phyloP scores from a whole-genome alignment of 2,797 vertebrate genomes.

The Falco novaeseelandiae region DNA sequence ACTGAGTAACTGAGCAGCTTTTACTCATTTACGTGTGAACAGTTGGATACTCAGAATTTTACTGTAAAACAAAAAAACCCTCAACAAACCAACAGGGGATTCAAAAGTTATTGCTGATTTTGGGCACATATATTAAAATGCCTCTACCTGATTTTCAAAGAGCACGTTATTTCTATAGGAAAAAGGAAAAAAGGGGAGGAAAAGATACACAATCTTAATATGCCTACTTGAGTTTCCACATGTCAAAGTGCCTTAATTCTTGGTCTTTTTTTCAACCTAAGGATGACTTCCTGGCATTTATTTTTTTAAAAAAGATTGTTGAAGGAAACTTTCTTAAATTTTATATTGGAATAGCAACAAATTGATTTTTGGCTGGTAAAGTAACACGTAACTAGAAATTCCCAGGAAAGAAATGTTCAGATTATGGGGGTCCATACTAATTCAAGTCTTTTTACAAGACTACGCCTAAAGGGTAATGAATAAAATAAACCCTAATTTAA shows the following conservation, averaged over 20 bases:
- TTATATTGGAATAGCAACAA: neutral
- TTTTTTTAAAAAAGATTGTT: neutral
- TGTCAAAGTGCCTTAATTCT: neutral
- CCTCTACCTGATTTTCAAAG: neutral
- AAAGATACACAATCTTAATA: neutral
- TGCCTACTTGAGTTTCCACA: neutral
- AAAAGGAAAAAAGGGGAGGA: neutral
- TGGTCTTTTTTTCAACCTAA: neutral
- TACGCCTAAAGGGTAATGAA: neutral
- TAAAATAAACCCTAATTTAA: neutral
- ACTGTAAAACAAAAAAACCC: neutral
- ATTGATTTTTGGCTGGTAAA: neutral
- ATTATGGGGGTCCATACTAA: neutral
- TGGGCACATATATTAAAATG: neutral
- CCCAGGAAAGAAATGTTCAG: neutral
- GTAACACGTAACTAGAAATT: neutral
- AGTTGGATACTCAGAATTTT: neutral
- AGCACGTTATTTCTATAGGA: neutral
- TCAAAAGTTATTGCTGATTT: neutral
- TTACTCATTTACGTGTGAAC: neutral
- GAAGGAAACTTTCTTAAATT: neutral
- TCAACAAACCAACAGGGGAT: neutral
- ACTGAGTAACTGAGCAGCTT: neutral
- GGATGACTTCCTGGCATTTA: neutral
- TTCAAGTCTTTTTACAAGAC: neutral